Evolutionary conservation across 2,113 vertebrate genomes (phyloP).

Genomic region (Toxostoma redivivum): DNA sequence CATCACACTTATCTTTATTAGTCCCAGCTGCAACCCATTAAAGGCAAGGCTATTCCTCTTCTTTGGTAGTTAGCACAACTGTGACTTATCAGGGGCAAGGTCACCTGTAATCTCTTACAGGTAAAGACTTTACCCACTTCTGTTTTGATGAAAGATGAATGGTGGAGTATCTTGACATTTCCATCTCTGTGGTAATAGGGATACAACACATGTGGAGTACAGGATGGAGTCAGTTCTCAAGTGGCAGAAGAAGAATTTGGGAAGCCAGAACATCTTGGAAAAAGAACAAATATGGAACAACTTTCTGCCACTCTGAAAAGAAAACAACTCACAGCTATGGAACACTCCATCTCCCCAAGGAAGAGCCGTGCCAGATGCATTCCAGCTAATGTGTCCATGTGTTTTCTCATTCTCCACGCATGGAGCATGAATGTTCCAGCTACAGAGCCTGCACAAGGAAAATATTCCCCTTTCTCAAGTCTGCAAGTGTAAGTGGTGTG

Average conservation of each 20-base stretch:
- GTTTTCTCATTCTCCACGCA: background rate
- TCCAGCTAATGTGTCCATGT: constrained; percentile 5
- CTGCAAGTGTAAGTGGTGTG: background rate
- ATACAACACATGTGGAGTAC: background rate
- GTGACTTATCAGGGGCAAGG: too few relatives aligned
- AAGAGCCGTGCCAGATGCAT: background rate
- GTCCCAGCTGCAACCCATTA: too few relatives aligned
- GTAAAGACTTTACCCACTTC: background rate
- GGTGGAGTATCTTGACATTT: background rate
- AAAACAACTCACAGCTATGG: constrained; percentile 44
- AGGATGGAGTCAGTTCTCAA: background rate
- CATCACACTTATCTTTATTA: too few relatives aligned
- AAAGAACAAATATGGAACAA: constrained; percentile 25
- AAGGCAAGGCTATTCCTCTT: too few relatives aligned
- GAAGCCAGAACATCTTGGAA: constrained; percentile 24
- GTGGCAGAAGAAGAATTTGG: background rate
- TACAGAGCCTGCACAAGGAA: background rate
- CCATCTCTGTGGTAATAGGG: background rate
- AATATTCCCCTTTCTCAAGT: background rate
- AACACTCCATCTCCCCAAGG: constrained; percentile 50
- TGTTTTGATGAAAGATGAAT: background rate
- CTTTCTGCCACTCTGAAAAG: constrained; percentile 17
- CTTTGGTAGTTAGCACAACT: too few relatives aligned
- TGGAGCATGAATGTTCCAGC: constrained; percentile 6
- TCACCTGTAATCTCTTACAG: too few relatives aligned